A percentile compares a stretch with the other conserved stretches of the same genome.
Conservation (phyloP, 2,113 vertebrate genomes). For the Tricholaema leucomelas region DNA sequence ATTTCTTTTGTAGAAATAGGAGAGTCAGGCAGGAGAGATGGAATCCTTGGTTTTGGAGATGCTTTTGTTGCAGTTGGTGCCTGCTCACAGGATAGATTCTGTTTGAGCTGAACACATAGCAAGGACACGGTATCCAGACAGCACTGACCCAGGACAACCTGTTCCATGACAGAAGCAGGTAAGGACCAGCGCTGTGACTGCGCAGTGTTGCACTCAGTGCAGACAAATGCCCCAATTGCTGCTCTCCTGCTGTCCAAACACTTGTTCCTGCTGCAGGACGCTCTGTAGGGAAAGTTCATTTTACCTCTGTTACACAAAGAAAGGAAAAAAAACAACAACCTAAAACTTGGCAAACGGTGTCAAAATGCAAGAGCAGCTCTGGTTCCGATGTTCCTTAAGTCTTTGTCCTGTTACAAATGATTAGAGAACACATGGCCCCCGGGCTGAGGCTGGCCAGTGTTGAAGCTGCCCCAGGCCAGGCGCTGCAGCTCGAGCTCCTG, state of each 20-base stretch:
- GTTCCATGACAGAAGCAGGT: background rate
- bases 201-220: background rate
- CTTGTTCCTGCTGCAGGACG: background rate
- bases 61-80: background rate
- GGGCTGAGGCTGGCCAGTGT: background rate
- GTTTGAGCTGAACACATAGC: fast-evolving
- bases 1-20: background rate
- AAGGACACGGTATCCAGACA: background rate
- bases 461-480: background rate
- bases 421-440: background rate
- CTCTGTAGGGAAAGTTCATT: background rate
- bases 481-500: background rate
- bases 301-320: background rate
- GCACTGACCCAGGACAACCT: background rate
- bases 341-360: background rate
- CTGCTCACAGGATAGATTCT: background rate
- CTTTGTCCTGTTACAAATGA: background rate
- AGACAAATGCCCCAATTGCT: background rate
- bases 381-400: background rate
- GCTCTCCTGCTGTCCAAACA: background rate
- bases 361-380: background rate
- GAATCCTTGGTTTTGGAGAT: background rate
- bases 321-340: background rate
- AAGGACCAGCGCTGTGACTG: background rate
- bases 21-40: background rate